Evolutionary conservation across 2,113 vertebrate genomes (phyloP).

Genomic region (Ceyx cyanopectus): DNA sequence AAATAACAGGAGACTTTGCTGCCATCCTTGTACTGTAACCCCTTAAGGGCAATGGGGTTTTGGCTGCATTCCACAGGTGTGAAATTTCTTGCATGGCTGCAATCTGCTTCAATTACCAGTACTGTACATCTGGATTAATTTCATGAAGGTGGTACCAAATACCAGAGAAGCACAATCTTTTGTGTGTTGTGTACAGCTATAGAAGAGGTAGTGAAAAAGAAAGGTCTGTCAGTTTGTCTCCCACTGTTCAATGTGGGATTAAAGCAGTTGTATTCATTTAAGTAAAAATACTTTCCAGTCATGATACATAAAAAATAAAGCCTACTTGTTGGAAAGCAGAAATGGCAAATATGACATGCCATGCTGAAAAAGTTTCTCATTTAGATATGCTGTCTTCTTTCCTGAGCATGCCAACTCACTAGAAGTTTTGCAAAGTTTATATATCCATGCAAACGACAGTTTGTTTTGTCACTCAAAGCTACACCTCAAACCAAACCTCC

Average conservation of each 20-base stretch:
- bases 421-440: background rate
- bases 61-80: background rate
- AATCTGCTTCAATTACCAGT: background rate
- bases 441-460: background rate
- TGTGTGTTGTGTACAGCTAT: background rate
- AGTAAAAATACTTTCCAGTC: background rate
- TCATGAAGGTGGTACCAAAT: background rate
- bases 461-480: background rate
- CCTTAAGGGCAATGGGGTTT: background rate
- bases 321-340: background rate
- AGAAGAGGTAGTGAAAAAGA: background rate
- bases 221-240: background rate
- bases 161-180: background rate
- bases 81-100: background rate
- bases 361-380: background rate
- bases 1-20: background rate
- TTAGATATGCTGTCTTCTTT: background rate
- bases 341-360: background rate
- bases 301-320: background rate
- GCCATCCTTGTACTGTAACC: background rate
- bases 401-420: background rate
- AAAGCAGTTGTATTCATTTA: background rate
- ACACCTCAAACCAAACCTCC: background rate
- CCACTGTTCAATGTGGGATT: background rate
- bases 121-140: background rate